A percentile compares a stretch with the other conserved stretches of the same genome.
Conservation (phyloP, 2,888 invertebrate genomes). For the Ichneumoninae sp. region DNA sequence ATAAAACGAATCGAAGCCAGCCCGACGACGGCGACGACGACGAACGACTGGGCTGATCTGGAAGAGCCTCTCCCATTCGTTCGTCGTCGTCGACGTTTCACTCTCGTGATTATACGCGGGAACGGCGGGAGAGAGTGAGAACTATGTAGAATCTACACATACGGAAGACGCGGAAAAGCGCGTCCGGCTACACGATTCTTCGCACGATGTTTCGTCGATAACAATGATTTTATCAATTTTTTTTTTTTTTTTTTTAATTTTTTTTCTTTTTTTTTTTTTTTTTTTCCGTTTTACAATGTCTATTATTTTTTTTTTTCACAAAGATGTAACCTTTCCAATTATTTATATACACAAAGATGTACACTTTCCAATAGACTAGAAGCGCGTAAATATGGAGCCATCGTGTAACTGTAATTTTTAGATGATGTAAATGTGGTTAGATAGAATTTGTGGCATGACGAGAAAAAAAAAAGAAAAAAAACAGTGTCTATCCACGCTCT, state of each 20-base stretch:
- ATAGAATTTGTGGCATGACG: conserved; percentile 68
- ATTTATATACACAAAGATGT: conserved; percentile 74
- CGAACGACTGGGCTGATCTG: conserved; percentile 42
- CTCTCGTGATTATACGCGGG: neutral
- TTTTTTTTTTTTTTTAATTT: neutral
- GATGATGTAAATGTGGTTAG: conserved; percentile 81
- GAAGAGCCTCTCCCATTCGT: conserved; percentile 14
- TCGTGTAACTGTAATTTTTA: conserved; percentile 71
- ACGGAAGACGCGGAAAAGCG: neutral
- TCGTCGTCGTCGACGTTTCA: conserved; percentile 22
- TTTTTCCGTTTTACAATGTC: conserved; percentile 75
- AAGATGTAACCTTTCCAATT: too few species aligned
- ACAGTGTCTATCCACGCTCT: conserved; percentile 66
- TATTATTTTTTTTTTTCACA: too few species aligned
- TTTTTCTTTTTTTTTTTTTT: conserved; percentile 28
- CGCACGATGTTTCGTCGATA: conserved; percentile 49
- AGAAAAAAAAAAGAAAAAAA: neutral
- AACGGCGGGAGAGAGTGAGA: neutral
- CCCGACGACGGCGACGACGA: conserved; percentile 22
- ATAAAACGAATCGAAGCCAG: conserved; percentile 28
- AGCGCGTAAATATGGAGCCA: conserved; percentile 66
- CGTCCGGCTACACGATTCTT: conserved; percentile 5
- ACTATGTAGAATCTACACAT: neutral
- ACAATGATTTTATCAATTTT: conserved; percentile 26
- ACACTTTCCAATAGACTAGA: conserved; percentile 79